phyloP scores from a whole-genome alignment of 2,113 vertebrate genomes.

The Spilogale gracilis region DNA sequence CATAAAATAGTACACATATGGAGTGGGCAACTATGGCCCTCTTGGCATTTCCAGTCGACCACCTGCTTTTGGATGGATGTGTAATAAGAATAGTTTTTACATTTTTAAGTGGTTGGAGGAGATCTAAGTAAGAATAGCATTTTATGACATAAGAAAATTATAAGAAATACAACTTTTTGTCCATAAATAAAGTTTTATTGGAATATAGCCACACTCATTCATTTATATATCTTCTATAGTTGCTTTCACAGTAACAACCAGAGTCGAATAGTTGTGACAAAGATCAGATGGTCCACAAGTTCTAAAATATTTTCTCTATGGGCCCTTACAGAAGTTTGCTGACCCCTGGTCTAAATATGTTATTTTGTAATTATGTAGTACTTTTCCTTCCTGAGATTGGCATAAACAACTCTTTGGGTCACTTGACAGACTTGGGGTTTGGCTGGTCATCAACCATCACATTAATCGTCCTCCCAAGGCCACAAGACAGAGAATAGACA shows the following conservation, averaged over 20 bases:
- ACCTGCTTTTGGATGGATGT: not conserved
- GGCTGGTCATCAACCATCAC: conserved; percentile 69
- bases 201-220: not conserved
- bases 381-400: conserved; percentile 77
- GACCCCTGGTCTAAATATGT: conserved; percentile 64
- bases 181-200: conserved; percentile 62
- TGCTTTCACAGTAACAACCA: not conserved
- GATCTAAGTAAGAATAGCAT: conserved; percentile 13
- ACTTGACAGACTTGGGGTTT: conserved; percentile 75
- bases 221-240: not conserved
- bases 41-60: not conserved
- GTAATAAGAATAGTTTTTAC: not conserved
- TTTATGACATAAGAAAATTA: conserved; percentile 1
- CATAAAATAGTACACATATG: not conserved
- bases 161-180: conserved; percentile 39
- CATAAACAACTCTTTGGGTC: conserved; percentile 75
- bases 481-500: conserved; percentile 66
- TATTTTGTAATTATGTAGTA: conserved; percentile 80
- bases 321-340: conserved; percentile 60
- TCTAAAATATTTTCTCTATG: conserved; percentile 66
- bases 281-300: conserved; percentile 47
- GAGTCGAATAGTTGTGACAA: not conserved
- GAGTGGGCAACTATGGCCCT: not conserved
- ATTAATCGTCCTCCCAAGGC: conserved; percentile 70
- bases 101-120: conserved; percentile 39